Percentiles rank a stretch among this genome's conserved stretches.
These are phyloP conservation scores for Mellivora capensis DNA, from an alignment of 2,113 vertebrate species.

Conservation along the genomic window DNA sequence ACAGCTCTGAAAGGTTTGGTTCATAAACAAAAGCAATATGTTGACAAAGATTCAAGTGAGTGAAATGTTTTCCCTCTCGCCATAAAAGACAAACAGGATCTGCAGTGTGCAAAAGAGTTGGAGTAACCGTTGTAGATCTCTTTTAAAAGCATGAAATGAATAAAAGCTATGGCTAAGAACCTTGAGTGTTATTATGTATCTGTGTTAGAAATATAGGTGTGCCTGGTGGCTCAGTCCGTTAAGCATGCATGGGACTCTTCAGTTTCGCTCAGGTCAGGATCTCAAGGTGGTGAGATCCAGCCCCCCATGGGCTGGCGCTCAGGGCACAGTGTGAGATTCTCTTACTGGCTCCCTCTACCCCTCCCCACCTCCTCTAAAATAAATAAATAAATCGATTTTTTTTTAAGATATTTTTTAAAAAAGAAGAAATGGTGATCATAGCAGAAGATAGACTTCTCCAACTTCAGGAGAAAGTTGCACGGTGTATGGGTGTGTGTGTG, in stretches of 20 bases:
- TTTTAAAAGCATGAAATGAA: background rate
- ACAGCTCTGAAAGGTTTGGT: background rate
- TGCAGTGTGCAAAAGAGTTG: background rate
- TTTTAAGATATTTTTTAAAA: background rate
- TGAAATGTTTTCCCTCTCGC: background rate
- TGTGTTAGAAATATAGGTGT: background rate
- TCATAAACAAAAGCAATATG: background rate
- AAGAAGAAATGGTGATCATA: background rate
- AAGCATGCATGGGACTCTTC: background rate
- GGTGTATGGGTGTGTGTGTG: background rate
- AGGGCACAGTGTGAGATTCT: background rate
- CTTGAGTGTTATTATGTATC: background rate
- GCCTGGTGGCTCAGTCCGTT: background rate
- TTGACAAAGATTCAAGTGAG: background rate
- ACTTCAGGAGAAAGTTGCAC: background rate
- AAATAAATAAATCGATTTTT: background rate
- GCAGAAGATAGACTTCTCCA: background rate
- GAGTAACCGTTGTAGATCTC: background rate
- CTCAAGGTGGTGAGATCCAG: background rate
- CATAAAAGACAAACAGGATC: background rate
- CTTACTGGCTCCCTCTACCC: background rate
- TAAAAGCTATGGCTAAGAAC: background rate
- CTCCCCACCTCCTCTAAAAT: background rate
- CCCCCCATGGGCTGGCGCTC: background rate
- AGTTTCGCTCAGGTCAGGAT: background rate